Evolutionary conservation across 1,140 invertebrate species (phyloP).

Genomic region (Drosophila albomicans): DNA sequence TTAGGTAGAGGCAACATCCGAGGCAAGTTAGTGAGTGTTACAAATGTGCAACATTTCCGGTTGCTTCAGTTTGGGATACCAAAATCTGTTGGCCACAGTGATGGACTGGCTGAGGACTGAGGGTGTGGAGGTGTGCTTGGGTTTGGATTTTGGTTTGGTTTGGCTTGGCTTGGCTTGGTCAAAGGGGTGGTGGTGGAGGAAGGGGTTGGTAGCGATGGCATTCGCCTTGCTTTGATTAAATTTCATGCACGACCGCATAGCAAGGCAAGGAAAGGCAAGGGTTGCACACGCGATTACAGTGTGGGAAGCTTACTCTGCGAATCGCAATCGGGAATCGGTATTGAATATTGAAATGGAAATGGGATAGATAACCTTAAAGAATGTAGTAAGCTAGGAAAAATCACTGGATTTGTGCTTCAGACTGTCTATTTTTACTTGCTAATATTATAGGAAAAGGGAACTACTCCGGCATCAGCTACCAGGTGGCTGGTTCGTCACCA

Average conservation of each 20-base stretch:
- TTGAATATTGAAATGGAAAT: conserved; percentile 10
- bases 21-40: conserved; percentile 66
- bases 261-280: conserved; percentile 30
- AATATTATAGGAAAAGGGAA: too few relatives aligned
- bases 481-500: too few relatives aligned
- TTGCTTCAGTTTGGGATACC: conserved; percentile 73
- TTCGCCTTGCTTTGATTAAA: conserved; percentile 74
- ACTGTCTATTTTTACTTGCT: too few relatives aligned
- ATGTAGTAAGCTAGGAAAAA: too few relatives aligned
- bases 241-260: conserved; percentile 77
- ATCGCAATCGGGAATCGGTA: conserved; percentile 31
- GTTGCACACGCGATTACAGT: conserved; percentile 9
- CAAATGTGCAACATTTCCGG: conserved; percentile 82
- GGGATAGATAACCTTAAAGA: neutral
- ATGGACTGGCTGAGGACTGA: conserved; percentile 51
- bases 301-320: conserved; percentile 10
- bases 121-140: neutral
- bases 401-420: too few relatives aligned
- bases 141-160: too few relatives aligned
- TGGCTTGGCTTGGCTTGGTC: too few relatives aligned
- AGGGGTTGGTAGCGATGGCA: conserved; percentile 2
- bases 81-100: conserved; percentile 76
- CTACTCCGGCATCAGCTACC: too few relatives aligned
- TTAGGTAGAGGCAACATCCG: conserved; percentile 26
- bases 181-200: too few relatives aligned